A percentile compares a stretch with the other conserved stretches of the same genome.
Conservation (phyloP, 2,888 invertebrate genomes). For the Hirudinaria manillensis region DNA sequence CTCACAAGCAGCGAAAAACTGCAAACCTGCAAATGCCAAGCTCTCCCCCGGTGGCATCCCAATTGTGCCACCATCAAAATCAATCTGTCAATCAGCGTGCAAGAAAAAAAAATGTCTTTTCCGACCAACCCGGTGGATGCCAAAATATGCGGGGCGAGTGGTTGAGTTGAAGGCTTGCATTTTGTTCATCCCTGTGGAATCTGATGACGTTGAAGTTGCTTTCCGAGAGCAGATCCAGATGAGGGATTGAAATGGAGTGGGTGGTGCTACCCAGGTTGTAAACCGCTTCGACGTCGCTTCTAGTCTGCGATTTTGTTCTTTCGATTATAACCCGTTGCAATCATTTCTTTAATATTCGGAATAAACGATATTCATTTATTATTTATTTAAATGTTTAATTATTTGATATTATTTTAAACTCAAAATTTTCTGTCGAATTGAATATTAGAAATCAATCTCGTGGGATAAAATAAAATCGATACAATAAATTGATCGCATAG, state of each 20-base stretch:
- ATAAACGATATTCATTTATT: too few relatives aligned
- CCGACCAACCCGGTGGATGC: background rate
- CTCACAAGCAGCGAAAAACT: background rate
- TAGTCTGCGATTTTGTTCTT: background rate
- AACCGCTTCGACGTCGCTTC: background rate
- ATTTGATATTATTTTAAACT: too few relatives aligned
- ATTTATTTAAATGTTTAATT: too few relatives aligned
- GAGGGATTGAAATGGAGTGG: background rate
- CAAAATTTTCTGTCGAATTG: too few relatives aligned
- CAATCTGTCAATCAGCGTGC: background rate
- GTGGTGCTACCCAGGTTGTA: constrained; percentile 6
- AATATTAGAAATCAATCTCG: too few relatives aligned
- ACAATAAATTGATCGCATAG: too few relatives aligned
- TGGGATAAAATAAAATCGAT: too few relatives aligned
- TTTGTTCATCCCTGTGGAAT: constrained; percentile 5
- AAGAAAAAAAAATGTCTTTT: too few relatives aligned
- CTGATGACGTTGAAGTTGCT: background rate
- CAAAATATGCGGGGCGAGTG: background rate
- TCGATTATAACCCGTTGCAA: too few relatives aligned
- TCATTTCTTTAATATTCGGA: too few relatives aligned
- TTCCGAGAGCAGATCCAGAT: background rate
- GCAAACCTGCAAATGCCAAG: background rate
- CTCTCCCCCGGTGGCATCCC: background rate
- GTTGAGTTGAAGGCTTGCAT: constrained; percentile 4
- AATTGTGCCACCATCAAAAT: background rate